Evolutionary conservation across 2,888 invertebrate genomes (phyloP), one percentile per base, ranked within the genome.

Genomic region (Apantesis nais): DNA sequence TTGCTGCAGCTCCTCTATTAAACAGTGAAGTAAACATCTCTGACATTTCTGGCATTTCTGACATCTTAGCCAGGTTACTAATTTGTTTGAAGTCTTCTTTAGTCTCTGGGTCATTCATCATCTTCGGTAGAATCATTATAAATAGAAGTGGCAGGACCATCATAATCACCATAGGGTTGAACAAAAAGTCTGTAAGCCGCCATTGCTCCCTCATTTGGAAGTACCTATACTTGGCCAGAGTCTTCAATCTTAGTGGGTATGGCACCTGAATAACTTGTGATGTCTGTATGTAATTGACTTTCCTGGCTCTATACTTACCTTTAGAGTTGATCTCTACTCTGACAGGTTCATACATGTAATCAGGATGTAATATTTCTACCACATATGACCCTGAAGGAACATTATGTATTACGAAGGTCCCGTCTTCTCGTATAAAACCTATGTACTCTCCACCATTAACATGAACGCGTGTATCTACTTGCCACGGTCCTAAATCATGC

Each of bases 111-210:
- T 99, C 99, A 87, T 98, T 99, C 97, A 99, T 98, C 96, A 99
- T 97, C 91, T 99, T 99, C 0, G 99, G 99, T 84, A 99, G 92
- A 75, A 99, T 96, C 97, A 99, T 97, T 82, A 99, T 97, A 11
- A 99, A 94, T 8, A 99, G 88, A 44, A 99, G 93, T 0, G 99
- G 99, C 77, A 99, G 90, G 34, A 99, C 97, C 99, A 99, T 99
- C 98, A 99, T 99, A 75, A 99, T 96, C 9, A 99, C 98, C 99
- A 99, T 99, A 3, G 99, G 99, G 91, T 98, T 99, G 91, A 99
- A 98, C 48, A 99, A 91, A 91, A 99, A 98, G 94, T 99, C 99
- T 0, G 99, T 99, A 19, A 99, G 95, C 87, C 99, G 96, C 99
- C 99, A 99, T 87, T 99, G 99, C 89, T 99, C 99, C 63, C 99